A percentile compares a stretch with the other conserved stretches of the same genome.
These are phyloP conservation scores for Panthera uncia DNA, from an alignment of 2,113 vertebrate species.

Conservation along the genomic window DNA sequence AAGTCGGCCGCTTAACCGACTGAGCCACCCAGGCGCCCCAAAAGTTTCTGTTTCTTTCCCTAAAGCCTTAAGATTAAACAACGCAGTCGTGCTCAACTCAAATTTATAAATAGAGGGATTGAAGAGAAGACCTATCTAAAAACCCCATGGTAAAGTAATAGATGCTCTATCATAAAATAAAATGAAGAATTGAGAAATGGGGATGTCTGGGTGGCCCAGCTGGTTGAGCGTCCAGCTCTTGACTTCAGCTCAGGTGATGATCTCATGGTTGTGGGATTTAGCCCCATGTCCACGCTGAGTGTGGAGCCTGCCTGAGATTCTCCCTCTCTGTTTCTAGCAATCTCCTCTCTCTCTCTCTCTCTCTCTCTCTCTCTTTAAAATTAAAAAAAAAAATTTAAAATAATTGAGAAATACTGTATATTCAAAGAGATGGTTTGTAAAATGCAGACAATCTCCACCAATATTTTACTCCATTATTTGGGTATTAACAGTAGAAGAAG, in stretches of 20 bases:
- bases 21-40: not conserved
- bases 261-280: no score
- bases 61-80: not conserved
- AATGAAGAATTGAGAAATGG: not conserved
- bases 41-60: not conserved
- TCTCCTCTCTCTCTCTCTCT: no score
- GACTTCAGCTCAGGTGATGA: no score
- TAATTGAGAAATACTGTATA: not conserved
- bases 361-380: no score
- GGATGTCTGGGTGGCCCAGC: no score
- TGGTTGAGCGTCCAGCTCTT: no score
- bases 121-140: not conserved
- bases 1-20: no score
- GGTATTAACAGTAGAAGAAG: not conserved
- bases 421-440: not conserved
- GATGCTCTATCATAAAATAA: not conserved
- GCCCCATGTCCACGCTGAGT: no score
- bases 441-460: not conserved
- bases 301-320: no score
- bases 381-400: no score
- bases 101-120: not conserved
- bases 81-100: not conserved
- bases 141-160: not conserved
- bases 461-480: slow-evolving; percentile 21
- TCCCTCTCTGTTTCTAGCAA: no score